Evolutionary conservation across 2,888 invertebrate species (phyloP), one percentile per base, ranked within the genome.

Genomic region (Shargacucullia verbasci): DNA sequence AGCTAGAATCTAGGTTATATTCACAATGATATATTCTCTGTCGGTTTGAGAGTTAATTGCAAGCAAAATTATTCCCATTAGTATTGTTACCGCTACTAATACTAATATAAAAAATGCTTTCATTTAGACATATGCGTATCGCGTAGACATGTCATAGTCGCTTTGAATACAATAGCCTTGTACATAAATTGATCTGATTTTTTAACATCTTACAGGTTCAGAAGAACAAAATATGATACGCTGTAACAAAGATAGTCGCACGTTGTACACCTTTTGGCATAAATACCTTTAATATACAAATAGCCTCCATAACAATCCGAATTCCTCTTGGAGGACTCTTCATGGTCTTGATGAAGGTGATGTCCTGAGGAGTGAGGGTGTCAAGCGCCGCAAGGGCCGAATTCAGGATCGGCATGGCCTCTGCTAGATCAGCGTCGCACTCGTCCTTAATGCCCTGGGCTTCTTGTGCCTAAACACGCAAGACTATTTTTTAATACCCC

Each of bases 271-370:
- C 7, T 6, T 2, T 27, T 3, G 2, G 27, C 13, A 27, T 8
- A 27, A 40, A 8, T 25, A 96, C 96, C 94, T 98, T 97, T 65
- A 99, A 94, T 78, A 99, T 98, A 83, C 99, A 99, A 66, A 99
- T 96, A 41, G 98, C 98, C 90, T 99, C 99, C 98, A 99, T 98
- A 2, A 99, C 97, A 20, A 98, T 92, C 80, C 97, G 97, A 7
- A 99, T 97, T 14, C 97, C 97, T 71, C 96, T 95, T 0, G 99
- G 99, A 0, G 99, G 99, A 92, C 97, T 98, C 93, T 98, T 99
- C 99, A 99, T 99, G 0, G 98, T 97, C 89, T 98, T 99, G 37
- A 99, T 97, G 65, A 98, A 96, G 2, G 98, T 97, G 67, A 99
- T 98, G 83, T 98, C 99, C 52, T 96, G 95, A 2, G 97, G 96